A percentile compares a stretch with the other conserved stretches of the same genome.
These are phyloP conservation scores for Pteria penguin DNA, from an alignment of 2,888 invertebrate genomes.

Conservation along the genomic window DNA sequence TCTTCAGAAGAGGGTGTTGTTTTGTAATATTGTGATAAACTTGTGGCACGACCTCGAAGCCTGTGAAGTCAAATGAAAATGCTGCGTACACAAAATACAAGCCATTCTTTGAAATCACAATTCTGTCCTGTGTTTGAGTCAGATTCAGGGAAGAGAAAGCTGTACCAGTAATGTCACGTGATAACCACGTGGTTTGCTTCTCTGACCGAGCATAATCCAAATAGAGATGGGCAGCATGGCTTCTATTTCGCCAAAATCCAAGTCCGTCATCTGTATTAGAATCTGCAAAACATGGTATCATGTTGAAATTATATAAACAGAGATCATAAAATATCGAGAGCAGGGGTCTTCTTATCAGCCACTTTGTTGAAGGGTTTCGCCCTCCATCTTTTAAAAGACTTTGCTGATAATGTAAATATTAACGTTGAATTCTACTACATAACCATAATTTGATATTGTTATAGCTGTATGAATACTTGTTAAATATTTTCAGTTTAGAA, in stretches of 20 bases:
- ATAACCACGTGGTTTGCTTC: background rate
- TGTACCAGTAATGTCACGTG: background rate
- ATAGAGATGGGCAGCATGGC: slow-evolving; percentile 14
- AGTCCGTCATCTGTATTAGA: background rate
- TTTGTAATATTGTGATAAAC: slow-evolving; percentile 9
- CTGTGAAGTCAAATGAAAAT: slow-evolving; percentile 4
- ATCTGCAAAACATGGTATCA: too few species aligned
- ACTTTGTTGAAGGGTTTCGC: too few species aligned
- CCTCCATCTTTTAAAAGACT: too few species aligned
- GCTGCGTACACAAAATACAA: slow-evolving; percentile 11
- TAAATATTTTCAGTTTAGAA: too few species aligned
- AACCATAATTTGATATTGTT: too few species aligned
- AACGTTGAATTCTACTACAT: background rate
- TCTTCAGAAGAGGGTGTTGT: slow-evolving; percentile 1
- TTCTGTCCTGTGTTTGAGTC: background rate
- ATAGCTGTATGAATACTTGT: too few species aligned
- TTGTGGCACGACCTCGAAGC: background rate
- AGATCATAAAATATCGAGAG: background rate
- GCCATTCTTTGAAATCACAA: background rate
- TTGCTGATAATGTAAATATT: too few species aligned
- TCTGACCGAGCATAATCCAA: background rate
- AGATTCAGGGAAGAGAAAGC: background rate
- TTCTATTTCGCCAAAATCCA: background rate
- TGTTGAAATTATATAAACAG: background rate
- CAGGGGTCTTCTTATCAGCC: background rate